Conservation (phyloP, 2,113 vertebrate species). For the Peromyscus maniculatus region DNA sequence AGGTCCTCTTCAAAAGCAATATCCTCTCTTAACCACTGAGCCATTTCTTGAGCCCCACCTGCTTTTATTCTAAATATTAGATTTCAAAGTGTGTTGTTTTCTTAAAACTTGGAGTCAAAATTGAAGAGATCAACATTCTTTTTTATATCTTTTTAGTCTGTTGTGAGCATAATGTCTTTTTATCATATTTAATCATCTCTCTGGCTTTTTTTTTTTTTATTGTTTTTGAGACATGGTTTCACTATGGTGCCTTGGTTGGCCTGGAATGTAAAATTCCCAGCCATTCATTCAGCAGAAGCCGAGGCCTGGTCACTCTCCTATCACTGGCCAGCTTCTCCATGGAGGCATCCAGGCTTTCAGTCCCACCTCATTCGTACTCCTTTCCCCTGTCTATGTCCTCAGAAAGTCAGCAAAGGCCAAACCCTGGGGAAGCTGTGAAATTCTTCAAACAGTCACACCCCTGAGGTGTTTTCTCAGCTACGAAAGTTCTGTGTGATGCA, state of each 20-base stretch:
- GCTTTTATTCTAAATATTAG: neutral
- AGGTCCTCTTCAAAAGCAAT: neutral
- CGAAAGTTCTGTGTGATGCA: neutral
- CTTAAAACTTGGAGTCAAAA: neutral
- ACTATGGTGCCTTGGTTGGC: neutral
- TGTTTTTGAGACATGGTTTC: neutral
- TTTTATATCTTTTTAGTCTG: neutral
- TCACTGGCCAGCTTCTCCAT: neutral
- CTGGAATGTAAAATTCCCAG: neutral
- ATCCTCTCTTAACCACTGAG: neutral
- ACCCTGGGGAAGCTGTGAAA: slow-evolving; percentile 48
- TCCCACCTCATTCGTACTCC: neutral
- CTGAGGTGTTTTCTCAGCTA: slow-evolving; percentile 47
- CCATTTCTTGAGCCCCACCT: fast-evolving
- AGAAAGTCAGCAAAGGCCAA: neutral
- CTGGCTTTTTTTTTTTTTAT: neutral
- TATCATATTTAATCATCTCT: neutral
- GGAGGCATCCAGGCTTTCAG: neutral
- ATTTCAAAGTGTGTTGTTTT: neutral
- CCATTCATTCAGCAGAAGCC: neutral
- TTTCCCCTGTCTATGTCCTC: neutral
- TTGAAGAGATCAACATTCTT: neutral
- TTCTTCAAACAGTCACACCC: neutral
- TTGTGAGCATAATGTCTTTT: neutral
- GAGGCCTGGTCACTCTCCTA: neutral